Conservation (phyloP, 2,797 vertebrate species). For the Gouania willdenowi region DNA sequence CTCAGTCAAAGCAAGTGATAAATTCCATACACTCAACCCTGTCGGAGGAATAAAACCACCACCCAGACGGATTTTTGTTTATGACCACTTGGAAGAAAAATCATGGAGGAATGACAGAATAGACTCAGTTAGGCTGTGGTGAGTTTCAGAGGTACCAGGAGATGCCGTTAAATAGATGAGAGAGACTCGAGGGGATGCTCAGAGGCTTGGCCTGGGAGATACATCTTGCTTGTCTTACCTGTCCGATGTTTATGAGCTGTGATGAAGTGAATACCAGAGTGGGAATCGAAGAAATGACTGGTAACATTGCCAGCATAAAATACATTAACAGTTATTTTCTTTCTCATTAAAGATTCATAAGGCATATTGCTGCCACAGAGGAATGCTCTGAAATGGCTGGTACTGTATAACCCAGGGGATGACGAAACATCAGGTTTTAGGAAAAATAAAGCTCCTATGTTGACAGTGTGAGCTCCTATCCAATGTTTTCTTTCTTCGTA, state of each 20-base stretch:
- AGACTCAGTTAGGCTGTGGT: background rate
- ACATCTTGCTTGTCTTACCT: slow-evolving; percentile 16
- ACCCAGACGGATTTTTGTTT: slow-evolving; percentile 43
- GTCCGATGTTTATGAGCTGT: slow-evolving; percentile 29
- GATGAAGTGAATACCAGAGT: slow-evolving; percentile 6
- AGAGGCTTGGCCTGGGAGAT: slow-evolving; percentile 26
- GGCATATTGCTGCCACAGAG: slow-evolving; percentile 20
- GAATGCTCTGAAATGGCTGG: slow-evolving; percentile 27
- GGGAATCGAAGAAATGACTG: background rate
- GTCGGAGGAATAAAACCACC: slow-evolving; percentile 36
- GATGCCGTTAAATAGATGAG: slow-evolving; percentile 21
- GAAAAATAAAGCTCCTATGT: too few species aligned
- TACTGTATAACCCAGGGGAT: background rate
- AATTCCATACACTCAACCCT: slow-evolving; percentile 44
- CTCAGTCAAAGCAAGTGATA: slow-evolving; percentile 54
- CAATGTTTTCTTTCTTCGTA: too few species aligned
- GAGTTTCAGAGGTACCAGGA: slow-evolving; percentile 7
- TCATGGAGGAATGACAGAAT: background rate
- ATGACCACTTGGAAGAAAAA: slow-evolving; percentile 25
- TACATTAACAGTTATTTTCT: slow-evolving; percentile 30
- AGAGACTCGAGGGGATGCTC: slow-evolving; percentile 15
- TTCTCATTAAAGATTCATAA: slow-evolving; percentile 51
- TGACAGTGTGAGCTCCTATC: too few species aligned
- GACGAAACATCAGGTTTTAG: slow-evolving; percentile 24
- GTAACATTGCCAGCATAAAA: slow-evolving; percentile 9